Evolutionary conservation across 2,113 vertebrate genomes (phyloP), one percentile per base, ranked within the genome.

Genomic region (Sceloporus tristichus): DNA sequence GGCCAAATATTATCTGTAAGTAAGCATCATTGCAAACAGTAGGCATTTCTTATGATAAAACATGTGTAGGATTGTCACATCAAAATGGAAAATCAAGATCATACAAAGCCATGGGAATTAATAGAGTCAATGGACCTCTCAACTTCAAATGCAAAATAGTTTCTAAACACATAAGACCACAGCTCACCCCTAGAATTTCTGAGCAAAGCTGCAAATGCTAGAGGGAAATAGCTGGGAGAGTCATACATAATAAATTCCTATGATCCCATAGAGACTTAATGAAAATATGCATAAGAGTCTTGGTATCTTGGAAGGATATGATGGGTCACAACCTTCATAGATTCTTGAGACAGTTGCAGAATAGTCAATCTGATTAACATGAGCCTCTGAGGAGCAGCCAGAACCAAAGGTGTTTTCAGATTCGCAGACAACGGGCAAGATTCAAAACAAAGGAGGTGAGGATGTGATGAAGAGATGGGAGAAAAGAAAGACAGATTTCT

Each of bases 161-260:
- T 85, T 48, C 87, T 91, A 91, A 29, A 42, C 76, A 7, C 78
- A 81, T 90, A 19, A 56, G 88, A 56, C 1, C 66, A 87, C 7
- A 81, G 0, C 56, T 40, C 83, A 78, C 34, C 29, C 87, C 18
- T 56, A 85, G 59, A 62, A 56, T 90, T 93, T 93, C 84, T 91
- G 78, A 89, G 48, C 62, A 86, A 92, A 90, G 85, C 78, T 89
- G 84, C 80, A 76, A 53, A 85, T 92, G 86, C 87, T 88, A 80
- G 87, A 84, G 91, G 86, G 80, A 93, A 93, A 38, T 79, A 66
- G 53, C 53, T 92, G 81, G 23, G 65, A 92, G 85, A 90, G 82
- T 91, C 88, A 93, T 95, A 93, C 91, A 92, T 94, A 93, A 94
- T 94, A 87, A 90, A 94, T 92, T 86, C 27, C 16, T 89, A 25